These are phyloP conservation scores for Larimichthys crocea DNA, from an alignment of 2,113 vertebrate genomes.

Conservation along the genomic window DNA sequence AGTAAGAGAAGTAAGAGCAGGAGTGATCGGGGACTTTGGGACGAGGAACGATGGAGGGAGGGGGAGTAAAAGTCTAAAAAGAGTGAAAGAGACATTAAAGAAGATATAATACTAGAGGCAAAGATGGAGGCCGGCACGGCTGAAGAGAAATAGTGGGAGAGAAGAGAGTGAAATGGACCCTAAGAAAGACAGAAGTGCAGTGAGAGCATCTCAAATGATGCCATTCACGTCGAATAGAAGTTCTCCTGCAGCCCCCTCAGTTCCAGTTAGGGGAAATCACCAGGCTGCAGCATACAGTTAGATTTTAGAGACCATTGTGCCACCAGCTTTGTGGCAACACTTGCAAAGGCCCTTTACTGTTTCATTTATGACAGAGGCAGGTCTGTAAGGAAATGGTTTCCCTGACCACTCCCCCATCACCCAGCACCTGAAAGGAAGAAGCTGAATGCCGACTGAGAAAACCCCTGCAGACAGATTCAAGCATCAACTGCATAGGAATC, in stretches of 20 bases:
- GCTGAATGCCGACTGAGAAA: neutral
- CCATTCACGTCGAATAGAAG: neutral
- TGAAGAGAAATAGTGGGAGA: constrained; percentile 1
- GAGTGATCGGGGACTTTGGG: constrained; percentile 48
- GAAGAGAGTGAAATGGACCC: neutral
- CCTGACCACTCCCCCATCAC: neutral
- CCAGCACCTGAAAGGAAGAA: neutral
- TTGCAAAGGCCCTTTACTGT: neutral
- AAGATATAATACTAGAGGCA: constrained; percentile 36
- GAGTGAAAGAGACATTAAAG: constrained; percentile 44
- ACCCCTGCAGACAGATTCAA: too few relatives aligned
- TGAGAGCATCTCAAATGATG: neutral
- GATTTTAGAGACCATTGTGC: neutral
- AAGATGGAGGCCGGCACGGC: constrained; percentile 14
- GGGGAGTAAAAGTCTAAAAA: constrained; percentile 40
- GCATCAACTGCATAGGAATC: too few relatives aligned
- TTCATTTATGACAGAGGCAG: neutral
- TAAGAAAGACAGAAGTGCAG: neutral
- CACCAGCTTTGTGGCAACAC: neutral
- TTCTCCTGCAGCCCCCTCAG: neutral
- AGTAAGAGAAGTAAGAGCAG: constrained; percentile 46
- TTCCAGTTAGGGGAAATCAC: neutral
- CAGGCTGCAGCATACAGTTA: neutral
- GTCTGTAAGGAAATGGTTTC: neutral
- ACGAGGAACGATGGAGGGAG: constrained; percentile 16